Conservation (phyloP, 2,113 vertebrate species). For the Trematocara macrostoma region DNA sequence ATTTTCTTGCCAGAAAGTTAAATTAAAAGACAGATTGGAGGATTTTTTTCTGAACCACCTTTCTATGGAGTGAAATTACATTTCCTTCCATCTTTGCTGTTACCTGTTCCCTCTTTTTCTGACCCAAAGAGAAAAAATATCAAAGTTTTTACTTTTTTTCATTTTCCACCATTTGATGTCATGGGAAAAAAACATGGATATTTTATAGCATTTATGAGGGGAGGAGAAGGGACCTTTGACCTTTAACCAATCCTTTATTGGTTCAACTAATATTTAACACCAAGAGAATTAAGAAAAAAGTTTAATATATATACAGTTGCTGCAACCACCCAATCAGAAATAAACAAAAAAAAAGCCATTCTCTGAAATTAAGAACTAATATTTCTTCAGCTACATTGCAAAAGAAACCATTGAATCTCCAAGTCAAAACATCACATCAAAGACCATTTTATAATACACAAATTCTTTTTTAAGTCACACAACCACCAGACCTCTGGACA, state of each 20-base stretch:
- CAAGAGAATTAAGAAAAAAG: not conserved
- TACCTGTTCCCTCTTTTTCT: not conserved
- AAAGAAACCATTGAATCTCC: not conserved
- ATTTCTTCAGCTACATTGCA: not conserved
- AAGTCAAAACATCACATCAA: not conserved
- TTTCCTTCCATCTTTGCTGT: not conserved
- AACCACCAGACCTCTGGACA: not conserved
- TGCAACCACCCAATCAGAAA: not conserved
- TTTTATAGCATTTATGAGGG: not conserved
- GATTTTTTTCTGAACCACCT: not conserved
- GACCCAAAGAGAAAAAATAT: not conserved
- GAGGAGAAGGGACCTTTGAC: not conserved
- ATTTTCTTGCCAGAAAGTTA: slow-evolving; percentile 2
- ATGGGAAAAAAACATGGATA: not conserved
- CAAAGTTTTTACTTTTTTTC: not conserved
- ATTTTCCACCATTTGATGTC: not conserved
- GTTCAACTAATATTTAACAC: not conserved
- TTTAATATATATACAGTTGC: not conserved
- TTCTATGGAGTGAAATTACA: not conserved
- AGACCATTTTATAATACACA: not conserved
- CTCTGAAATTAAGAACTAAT: not conserved
- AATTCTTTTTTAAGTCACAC: not conserved
- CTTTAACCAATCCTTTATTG: not conserved
- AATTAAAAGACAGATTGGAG: not conserved
- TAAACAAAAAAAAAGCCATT: not conserved